Base-by-base conservation (phyloP, 37 sponge, comb jelly and placozoan species). In the Mnemiopsis leidyi region DNA sequence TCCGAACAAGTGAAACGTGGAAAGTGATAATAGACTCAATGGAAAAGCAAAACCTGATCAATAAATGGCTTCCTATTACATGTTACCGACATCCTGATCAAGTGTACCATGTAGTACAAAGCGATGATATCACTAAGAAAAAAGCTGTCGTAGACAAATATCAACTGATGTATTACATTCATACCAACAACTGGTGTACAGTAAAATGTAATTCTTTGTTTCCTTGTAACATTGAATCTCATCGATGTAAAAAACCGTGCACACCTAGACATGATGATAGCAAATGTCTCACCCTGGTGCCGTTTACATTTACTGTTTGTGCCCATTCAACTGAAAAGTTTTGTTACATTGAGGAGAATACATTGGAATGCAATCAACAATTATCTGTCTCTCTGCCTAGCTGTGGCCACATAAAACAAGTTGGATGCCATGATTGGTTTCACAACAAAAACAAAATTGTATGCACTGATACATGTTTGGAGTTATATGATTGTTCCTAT, bases 11-110 rank as follows among this genome's bases (percentile, higher is more conserved):
- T 68, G 94, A 94, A 0, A 69, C 68, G n/a, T 97, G 97, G 97
- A 95, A 93, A 33, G 40, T 90, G n/a, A 94, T 97, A n/a, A 68
- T 97, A 0, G 35, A 82, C 0, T 69, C 71, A 32, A 20, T 97
- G 69, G 93, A 94, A 20, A 76, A 71, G 35, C 69, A 85, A 39
- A 34, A 92, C 0, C 94, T 83, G 25, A 40, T 95, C 32, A 95
- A 96, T 26, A 33, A 61, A 23, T 92, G 92, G 1, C 69, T 97
- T 38, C 96, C 96, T 24, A 61, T 98, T 7, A 92, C 88, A 32
- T 98, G 98, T 35, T 92, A 93, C 67, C 76, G 71, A 68, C 97
- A 98, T 93, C 96, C 96, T 23, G 23, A 95, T 23, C 83, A 92
- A 0, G 30, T 35, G n/a, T 32, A 75, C 0, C 20, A 37, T 0